These are phyloP conservation scores for Protodeltote pygarga DNA, from an alignment of 2,888 invertebrate genomes.

Conservation along the genomic window DNA sequence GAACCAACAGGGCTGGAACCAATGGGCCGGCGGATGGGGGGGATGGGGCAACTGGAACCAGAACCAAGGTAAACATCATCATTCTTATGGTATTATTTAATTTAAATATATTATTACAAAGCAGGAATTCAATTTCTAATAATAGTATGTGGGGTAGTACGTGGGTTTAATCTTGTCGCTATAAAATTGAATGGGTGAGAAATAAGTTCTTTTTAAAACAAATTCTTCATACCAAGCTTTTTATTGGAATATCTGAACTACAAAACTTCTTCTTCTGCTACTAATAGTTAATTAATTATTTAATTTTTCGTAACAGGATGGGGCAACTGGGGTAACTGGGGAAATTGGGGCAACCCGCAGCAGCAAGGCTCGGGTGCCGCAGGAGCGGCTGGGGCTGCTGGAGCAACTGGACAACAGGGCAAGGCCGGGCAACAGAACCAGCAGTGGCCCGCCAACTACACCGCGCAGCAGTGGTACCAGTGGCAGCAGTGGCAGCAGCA, in stretches of 20 bases:
- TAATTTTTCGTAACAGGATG: slow-evolving; percentile 53
- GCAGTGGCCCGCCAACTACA: slow-evolving; percentile 73
- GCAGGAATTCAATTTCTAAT: too few species aligned
- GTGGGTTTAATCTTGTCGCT: too few species aligned
- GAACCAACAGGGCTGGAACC: slow-evolving; percentile 75
- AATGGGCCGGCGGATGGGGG: slow-evolving; percentile 78
- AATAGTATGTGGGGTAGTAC: too few species aligned
- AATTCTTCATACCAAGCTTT: too few species aligned
- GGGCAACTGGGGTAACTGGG: slow-evolving; percentile 75
- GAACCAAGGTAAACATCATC: slow-evolving; percentile 43
- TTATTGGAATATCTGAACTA: too few species aligned
- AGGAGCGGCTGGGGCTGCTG: slow-evolving; percentile 44
- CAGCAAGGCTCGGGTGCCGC: slow-evolving; percentile 24
- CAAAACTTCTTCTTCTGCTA: too few species aligned
- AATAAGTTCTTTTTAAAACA: too few species aligned
- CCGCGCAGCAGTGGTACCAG: slow-evolving; percentile 82
- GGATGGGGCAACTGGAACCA: slow-evolving; percentile 54
- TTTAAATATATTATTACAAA: too few species aligned
- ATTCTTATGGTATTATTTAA: background rate
- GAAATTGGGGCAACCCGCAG: slow-evolving; percentile 67
- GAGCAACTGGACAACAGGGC: too few species aligned
- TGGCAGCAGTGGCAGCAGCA: slow-evolving; percentile 85
- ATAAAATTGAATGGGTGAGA: too few species aligned
- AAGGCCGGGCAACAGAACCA: slow-evolving; percentile 48
- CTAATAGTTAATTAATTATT: too few species aligned